A percentile compares a stretch with the other conserved stretches of the same genome.
Evolutionary conservation across 2,888 invertebrate genomes (phyloP).

Genomic region (Scaptomyza cyrtandrae): DNA sequence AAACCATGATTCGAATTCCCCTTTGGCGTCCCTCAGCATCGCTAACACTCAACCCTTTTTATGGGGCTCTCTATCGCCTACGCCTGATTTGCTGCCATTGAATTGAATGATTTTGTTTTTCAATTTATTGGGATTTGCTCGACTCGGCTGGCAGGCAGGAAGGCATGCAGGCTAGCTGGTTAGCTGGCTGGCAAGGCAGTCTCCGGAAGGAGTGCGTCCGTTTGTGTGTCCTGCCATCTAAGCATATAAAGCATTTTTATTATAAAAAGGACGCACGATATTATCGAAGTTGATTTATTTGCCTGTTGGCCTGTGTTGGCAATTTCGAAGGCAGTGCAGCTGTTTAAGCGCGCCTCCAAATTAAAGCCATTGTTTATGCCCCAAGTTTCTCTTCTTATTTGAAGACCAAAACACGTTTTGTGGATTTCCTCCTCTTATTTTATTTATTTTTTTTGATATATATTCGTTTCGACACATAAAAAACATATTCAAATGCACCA

Average conservation of each 20-base stretch:
- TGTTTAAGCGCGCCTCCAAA: conserved; percentile 29
- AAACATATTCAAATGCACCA: conserved; percentile 54
- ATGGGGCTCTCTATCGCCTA: conserved; percentile 46
- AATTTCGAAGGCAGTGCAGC: background rate
- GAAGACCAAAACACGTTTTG: conserved; percentile 73
- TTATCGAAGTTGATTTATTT: conserved; percentile 79
- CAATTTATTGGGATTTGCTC: conserved; percentile 78
- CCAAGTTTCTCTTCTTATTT: conserved; percentile 39
- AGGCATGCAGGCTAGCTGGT: background rate
- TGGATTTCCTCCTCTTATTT: conserved; percentile 26
- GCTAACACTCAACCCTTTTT: conserved; percentile 53
- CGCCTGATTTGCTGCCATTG: conserved; percentile 78
- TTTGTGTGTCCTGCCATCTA: conserved; percentile 18
- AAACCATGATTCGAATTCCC: conserved; percentile 26
- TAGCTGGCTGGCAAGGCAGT: conserved; percentile 20
- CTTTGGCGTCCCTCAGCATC: background rate
- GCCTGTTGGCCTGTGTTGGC: conserved; percentile 35
- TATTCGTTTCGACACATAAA: conserved; percentile 57
- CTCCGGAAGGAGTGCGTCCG: conserved; percentile 7
- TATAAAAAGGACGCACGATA: conserved; percentile 62
- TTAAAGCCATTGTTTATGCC: conserved; percentile 50
- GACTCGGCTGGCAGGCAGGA: conserved; percentile 12
- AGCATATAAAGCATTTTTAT: conserved; percentile 59
- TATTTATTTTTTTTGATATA: conserved; percentile 29
- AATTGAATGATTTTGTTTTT: conserved; percentile 81